phyloP scores from a whole-genome alignment of 23 tunicate genomes.

The Phallusia fumigata region DNA sequence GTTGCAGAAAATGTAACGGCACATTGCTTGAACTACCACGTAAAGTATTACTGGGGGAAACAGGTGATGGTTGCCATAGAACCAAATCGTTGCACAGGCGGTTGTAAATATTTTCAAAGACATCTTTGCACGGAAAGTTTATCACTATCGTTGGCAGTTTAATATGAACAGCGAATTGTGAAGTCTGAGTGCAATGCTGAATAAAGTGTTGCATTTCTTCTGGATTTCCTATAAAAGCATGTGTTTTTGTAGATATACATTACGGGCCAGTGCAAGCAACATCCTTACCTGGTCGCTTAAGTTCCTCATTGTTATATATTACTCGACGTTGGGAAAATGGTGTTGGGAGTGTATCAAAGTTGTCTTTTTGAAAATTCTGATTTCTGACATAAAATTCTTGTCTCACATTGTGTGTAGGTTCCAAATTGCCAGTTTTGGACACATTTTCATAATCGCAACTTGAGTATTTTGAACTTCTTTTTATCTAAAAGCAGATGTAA shows the following conservation, averaged over 20 bases:
- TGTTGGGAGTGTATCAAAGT: conserved; percentile 14
- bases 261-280: not conserved
- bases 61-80: conserved; percentile 83
- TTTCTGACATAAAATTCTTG: not conserved
- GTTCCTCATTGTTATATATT: conserved; percentile 44
- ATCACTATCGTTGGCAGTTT: conserved; percentile 53
- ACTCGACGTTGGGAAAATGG: conserved; percentile 66
- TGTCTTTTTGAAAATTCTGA: not conserved
- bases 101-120: conserved; percentile 90
- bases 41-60: conserved; percentile 22
- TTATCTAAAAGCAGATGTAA: not conserved
- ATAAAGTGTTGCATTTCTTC: conserved; percentile 55
- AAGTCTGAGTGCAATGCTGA: conserved; percentile 49
- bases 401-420: not conserved
- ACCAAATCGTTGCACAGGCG: conserved; percentile 80
- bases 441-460: not conserved
- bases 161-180: conserved; percentile 27
- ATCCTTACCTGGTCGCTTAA: conserved; percentile 47
- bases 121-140: conserved; percentile 49
- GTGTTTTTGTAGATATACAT: not conserved
- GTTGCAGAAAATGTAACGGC: not conserved
- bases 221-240: conserved; percentile 32
- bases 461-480: not conserved
- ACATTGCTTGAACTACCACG: not conserved
- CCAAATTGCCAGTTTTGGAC: not conserved